Evolutionary conservation across 2,113 vertebrate species (phyloP), one percentile per base, ranked within the genome.

Genomic region (Trichechus manatus): DNA sequence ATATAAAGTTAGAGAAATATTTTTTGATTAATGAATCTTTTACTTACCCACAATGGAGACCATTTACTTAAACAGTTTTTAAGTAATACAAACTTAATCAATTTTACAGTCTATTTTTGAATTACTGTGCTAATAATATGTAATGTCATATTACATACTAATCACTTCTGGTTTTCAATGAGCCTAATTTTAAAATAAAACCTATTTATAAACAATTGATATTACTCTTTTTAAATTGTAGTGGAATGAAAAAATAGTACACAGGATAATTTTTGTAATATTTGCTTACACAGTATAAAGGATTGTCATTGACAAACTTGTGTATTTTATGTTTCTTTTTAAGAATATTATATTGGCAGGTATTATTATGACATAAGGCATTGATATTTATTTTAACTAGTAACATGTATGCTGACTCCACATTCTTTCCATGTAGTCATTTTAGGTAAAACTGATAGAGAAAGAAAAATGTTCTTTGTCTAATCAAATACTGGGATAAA

Each of bases 401-500:
- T 50, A 33, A 33, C 42, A 89, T 64, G 23, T 59, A 87, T 61
- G 29, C 5, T 44, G 85, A 95, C 36, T 47, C 39, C 50, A 91
- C 20, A 61, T 79, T 56, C 59, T 96, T 86, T 96, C 56, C 63
- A 70, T 75, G 68, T 85, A 64, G 63, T 70, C 64, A 80, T 68
- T 96, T 94, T 59, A 68, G 79, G 47, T 94, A 77, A 88, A 89
- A 81, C 0, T 75, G 89, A 88, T 56, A 89, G 44, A 72, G 2
- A 79, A 87, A 96, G 85, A 96, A 95, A 94, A 91, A 95, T 75
- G 14, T 72, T 96, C 75, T 75, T 83, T 95, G 44, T 93, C 53
- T 80, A 90, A 89, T 96, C 83, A 97, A 96, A 95, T 95, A 63
- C n/a, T 92, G 17, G n/a, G 90, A 93, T 79, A 63, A 97, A 96